Conservation (phyloP, 2,113 vertebrate species). For the Pomatorhinus ruficollis region DNA sequence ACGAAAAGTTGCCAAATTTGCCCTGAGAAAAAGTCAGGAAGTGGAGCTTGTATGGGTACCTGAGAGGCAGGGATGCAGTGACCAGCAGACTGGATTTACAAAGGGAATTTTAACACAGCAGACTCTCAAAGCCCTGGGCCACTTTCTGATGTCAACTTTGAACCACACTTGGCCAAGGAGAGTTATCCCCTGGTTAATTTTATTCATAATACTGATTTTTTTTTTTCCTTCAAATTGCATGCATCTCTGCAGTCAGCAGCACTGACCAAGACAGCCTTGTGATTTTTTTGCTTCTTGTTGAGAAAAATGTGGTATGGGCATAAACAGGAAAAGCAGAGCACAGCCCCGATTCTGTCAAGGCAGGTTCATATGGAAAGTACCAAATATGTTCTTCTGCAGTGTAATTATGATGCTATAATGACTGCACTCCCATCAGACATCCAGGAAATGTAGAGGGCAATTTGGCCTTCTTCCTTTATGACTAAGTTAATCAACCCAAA, state of each 20-base stretch:
- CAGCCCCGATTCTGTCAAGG: background rate
- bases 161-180: background rate
- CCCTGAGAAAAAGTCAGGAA: background rate
- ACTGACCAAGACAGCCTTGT: background rate
- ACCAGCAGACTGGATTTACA: background rate
- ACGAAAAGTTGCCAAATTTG: background rate
- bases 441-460: background rate
- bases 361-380: background rate
- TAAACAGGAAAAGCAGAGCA: background rate
- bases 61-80: background rate
- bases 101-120: background rate
- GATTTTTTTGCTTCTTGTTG: background rate
- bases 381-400: background rate
- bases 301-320: background rate
- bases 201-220: background rate
- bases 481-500: constrained; percentile 11
- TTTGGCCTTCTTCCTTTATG: background rate
- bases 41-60: accelerated
- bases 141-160: background rate
- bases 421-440: background rate
- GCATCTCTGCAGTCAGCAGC: background rate
- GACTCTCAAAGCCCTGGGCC: background rate
- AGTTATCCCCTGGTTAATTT: background rate
- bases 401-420: background rate
- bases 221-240: background rate